These are phyloP conservation scores for Prochilodus magdalenae DNA, from an alignment of 2,113 vertebrate species.

Conservation along the genomic window DNA sequence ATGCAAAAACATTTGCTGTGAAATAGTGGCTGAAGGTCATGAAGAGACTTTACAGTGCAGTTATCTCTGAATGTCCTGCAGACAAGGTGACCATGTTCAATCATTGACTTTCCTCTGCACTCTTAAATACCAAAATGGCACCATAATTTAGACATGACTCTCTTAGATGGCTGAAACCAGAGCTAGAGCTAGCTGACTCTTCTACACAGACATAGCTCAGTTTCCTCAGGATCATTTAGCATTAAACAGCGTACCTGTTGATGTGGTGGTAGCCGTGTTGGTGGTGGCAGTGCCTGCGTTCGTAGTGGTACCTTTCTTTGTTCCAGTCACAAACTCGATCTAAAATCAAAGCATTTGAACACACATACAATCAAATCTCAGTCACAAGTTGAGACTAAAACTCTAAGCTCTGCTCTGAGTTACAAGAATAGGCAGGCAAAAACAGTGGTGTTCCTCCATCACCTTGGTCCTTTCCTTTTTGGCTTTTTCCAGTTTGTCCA, in stretches of 20 bases:
- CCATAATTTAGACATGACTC: no score
- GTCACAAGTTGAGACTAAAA: not conserved
- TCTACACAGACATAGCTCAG: no score
- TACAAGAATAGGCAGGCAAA: not conserved
- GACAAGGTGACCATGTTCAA: no score
- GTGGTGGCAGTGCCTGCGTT: constrained; percentile 84
- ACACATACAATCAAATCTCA: not conserved
- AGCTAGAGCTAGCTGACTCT: no score
- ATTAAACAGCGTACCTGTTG: constrained; percentile 80
- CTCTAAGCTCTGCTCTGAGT: not conserved
- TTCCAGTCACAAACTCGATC: constrained; percentile 98
- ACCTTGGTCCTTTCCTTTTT: constrained; percentile 98
- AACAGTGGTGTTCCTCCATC: constrained; percentile 36
- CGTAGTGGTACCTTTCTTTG: constrained; percentile 92
- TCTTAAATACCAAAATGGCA: no score
- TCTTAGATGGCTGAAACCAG: no score
- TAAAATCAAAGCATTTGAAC: constrained; percentile 69
- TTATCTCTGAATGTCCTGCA: no score
- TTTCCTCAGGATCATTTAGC: no score
- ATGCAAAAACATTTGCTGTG: no score
- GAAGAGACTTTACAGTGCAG: no score
- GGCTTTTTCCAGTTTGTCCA: constrained; percentile 98
- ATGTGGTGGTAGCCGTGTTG: constrained; percentile 83
- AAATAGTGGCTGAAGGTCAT: no score
- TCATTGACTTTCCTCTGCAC: no score